Percentiles rank a stretch among this genome's conserved stretches.
phyloP scores from a whole-genome alignment of 2,888 invertebrate species.

The Eilema griseolum region DNA sequence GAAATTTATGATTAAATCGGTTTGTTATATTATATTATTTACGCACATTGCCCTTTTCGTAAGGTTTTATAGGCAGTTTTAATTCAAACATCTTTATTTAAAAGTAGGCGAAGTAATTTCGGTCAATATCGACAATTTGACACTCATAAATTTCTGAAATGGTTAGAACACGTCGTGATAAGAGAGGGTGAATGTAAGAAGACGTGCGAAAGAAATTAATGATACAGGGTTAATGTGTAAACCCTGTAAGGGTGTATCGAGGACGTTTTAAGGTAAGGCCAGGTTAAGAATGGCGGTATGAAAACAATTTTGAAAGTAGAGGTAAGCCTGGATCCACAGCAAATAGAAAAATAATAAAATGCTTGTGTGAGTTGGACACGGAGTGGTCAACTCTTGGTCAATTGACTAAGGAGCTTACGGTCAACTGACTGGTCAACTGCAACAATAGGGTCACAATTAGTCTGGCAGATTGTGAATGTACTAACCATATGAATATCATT shows the following conservation, averaged over 20 bases:
- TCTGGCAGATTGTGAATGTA: neutral
- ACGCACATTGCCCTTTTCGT: neutral
- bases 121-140: neutral
- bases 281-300: no score
- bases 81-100: neutral
- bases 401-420: no score
- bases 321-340: no score
- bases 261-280: no score
- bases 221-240: neutral
- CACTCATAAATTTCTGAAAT: neutral
- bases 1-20: neutral
- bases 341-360: no score
- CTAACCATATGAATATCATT: neutral
- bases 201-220: neutral
- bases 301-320: no score
- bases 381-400: no score
- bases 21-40: neutral
- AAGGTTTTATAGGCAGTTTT: neutral
- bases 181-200: neutral
- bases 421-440: no score
- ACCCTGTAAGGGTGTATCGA: no score
- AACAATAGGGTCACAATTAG: no score
- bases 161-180: neutral
- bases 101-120: neutral
- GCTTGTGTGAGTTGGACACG: no score